Percentiles rank a stretch among this genome's conserved stretches.
phyloP scores from a whole-genome alignment of 2,888 invertebrate genomes.

The Cistogaster globosa region DNA sequence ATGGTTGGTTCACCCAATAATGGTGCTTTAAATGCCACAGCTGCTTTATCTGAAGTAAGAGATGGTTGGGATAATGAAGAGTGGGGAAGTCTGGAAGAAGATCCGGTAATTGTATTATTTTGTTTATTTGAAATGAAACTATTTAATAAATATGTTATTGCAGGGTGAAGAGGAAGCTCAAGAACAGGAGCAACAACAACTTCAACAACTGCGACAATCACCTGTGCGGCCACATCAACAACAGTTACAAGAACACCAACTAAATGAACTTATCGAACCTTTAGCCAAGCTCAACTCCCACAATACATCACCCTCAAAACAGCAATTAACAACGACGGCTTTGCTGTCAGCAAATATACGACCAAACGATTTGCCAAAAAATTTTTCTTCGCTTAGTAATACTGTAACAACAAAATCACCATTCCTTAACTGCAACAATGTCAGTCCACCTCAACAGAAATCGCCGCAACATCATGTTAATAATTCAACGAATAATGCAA shows the following conservation, averaged over 20 bases:
- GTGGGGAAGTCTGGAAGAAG: slow-evolving; percentile 93
- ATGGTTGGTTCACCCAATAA: slow-evolving; percentile 81
- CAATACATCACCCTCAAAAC: slow-evolving; percentile 77
- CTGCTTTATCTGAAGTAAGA: slow-evolving; percentile 85
- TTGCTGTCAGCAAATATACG: slow-evolving; percentile 74
- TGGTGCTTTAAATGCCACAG: slow-evolving; percentile 83
- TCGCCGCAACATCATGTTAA: slow-evolving; percentile 78
- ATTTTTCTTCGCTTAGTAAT: slow-evolving; percentile 74
- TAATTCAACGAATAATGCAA: slow-evolving; percentile 80
- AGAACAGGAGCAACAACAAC: slow-evolving; percentile 79
- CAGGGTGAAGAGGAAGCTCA: slow-evolving; percentile 82
- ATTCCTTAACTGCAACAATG: slow-evolving; percentile 81
- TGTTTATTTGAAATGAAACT: not conserved
- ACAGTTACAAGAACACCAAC: slow-evolving; percentile 79
- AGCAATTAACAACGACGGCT: slow-evolving; percentile 66
- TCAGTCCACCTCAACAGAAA: slow-evolving; percentile 78
- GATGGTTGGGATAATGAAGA: slow-evolving; percentile 94
- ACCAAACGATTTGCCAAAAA: slow-evolving; percentile 80
- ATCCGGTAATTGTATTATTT: slow-evolving; percentile 85
- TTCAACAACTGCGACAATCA: slow-evolving; percentile 75
- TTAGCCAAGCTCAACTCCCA: slow-evolving; percentile 79
- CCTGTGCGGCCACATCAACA: slow-evolving; percentile 78
- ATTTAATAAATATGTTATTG: not conserved
- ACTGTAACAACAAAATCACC: slow-evolving; percentile 76
- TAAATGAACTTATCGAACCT: slow-evolving; percentile 80